Evolutionary conservation across 1,140 invertebrate species (phyloP), one percentile per base, ranked within the genome.

Genomic region (Scaptomyza pallida): DNA sequence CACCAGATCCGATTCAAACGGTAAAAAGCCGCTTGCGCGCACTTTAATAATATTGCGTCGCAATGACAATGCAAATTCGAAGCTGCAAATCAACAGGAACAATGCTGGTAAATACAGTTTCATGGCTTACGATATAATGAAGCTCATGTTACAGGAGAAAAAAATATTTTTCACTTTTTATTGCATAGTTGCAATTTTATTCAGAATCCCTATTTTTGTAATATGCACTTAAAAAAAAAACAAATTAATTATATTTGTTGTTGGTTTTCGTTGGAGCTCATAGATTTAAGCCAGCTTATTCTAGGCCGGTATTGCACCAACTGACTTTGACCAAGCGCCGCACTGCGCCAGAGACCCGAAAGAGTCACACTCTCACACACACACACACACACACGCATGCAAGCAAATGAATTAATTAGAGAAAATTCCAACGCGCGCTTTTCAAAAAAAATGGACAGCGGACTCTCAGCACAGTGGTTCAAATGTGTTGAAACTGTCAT

Each of bases 381-480:
- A 55, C 41, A 17, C 48, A 48, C 52, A 76, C 61, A 50, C 52
- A 67, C 54, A 64, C 75, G 5, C 30, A 21, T 30, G 21, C 50
- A 8, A 65, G 73, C 55, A 80, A 77, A 69, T 75, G 81, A 85
- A 85, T 85, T 85, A 85, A 85, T 85, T 86, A 85, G 81, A 75
- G 81, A 85, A 85, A 85, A 85, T 85, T 77, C 70, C 77, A 64
- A 79, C 70, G 59, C 59, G 59, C 26, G 45, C 61, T 75, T 67
- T 75, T 72, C 33, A n/a, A n/a, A n/a, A 50, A 75, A 72, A 72
- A 62, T 9, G 69, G 26, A 52, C 47, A 17, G n/a, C n/a, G n/a
- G n/a, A n/a, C n/a, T n/a, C n/a, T n/a, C n/a, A n/a, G 68, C 44
- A 85, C 80, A 77, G 72, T 85, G 80, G 52, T 19, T 0, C 17